Conservation (phyloP, 2,888 invertebrate genomes). For the Sinodicranocentrus sp. region DNA sequence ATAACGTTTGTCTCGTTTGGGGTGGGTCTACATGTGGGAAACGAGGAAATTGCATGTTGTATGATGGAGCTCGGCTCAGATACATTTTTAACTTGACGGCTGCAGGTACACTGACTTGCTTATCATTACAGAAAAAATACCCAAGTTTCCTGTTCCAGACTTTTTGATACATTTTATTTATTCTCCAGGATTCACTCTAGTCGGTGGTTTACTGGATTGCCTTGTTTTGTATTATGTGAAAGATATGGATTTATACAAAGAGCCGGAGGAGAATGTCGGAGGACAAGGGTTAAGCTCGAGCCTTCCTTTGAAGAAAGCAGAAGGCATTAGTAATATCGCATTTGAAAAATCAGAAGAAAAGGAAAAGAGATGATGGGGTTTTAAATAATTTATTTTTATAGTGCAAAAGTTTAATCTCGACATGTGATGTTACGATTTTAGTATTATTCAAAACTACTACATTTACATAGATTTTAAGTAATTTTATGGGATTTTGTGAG, state of each 20-base stretch:
- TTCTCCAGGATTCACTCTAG: slow-evolving; percentile 78
- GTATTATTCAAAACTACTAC: too few species aligned
- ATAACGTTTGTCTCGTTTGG: slow-evolving; percentile 86
- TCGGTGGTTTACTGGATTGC: slow-evolving; percentile 79
- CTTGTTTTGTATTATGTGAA: slow-evolving; percentile 79
- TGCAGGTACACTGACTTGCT: slow-evolving; percentile 79
- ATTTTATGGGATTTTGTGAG: too few species aligned
- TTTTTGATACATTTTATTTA: slow-evolving; percentile 15
- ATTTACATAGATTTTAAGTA: too few species aligned
- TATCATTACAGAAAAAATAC: too few species aligned
- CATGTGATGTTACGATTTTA: too few species aligned
- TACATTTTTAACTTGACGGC: slow-evolving; percentile 84
- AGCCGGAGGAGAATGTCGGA: slow-evolving; percentile 34
- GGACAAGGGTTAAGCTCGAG: not conserved
- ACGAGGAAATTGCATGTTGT: slow-evolving; percentile 87
- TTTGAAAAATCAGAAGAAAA: too few species aligned
- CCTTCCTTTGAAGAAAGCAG: too few species aligned
- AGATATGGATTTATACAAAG: slow-evolving; percentile 78
- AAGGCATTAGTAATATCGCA: not conserved
- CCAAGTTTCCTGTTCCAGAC: too few species aligned
- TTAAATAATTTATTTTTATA: too few species aligned
- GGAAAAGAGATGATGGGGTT: too few species aligned
- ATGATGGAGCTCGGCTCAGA: slow-evolving; percentile 84
- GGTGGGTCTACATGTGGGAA: slow-evolving; percentile 83
- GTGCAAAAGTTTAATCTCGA: too few species aligned